phyloP scores from a whole-genome alignment of 2,113 vertebrate genomes.

The Lichenostomus cassidix region DNA sequence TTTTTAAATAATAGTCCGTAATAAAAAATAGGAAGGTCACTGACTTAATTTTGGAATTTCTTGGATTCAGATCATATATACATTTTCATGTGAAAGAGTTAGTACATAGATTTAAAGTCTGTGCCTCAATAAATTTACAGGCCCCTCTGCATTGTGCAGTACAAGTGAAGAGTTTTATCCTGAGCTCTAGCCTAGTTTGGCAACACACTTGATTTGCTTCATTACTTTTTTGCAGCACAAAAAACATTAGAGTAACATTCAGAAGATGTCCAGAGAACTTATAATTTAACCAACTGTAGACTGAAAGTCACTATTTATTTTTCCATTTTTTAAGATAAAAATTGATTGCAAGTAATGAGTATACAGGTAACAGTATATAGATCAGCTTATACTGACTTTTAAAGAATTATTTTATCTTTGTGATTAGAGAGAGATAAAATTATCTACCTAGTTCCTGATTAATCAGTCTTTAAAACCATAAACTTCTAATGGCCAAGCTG shows the following conservation, averaged over 20 bases:
- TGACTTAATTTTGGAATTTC: background rate
- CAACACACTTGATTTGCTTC: background rate
- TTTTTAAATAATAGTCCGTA: background rate
- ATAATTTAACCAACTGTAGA: background rate
- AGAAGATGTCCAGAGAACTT: background rate
- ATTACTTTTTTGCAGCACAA: background rate
- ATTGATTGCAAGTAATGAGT: conserved; percentile 4
- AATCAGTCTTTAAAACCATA: background rate
- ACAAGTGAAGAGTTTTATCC: background rate
- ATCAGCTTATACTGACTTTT: background rate
- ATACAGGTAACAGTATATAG: background rate
- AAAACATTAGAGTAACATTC: background rate
- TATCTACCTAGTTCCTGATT: background rate
- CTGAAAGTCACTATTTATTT: conserved; percentile 16
- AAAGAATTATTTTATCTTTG: background rate
- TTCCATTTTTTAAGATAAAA: background rate
- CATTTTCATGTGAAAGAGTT: background rate
- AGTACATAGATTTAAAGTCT: background rate
- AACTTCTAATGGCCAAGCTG: background rate
- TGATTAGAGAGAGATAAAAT: background rate
- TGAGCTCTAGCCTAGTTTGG: background rate
- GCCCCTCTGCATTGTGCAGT: background rate
- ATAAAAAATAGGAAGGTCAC: background rate
- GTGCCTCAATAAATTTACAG: background rate
- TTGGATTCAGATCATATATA: background rate